Conservation (phyloP, 2,888 invertebrate genomes). For the Tromatobia lineatoria region DNA sequence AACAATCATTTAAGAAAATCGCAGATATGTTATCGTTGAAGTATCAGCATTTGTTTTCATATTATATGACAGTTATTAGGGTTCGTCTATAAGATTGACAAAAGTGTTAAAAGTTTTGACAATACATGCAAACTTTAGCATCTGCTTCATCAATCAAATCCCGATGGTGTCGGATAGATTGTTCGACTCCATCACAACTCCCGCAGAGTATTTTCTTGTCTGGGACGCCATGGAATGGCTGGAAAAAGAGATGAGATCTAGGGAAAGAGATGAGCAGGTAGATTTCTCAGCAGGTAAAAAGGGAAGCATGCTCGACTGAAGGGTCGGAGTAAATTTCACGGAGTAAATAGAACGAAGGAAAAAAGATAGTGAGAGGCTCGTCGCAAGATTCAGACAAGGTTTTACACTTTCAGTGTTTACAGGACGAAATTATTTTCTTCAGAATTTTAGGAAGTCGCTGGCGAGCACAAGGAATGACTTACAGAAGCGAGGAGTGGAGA, state of each 20-base stretch:
- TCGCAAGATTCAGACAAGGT: not conserved
- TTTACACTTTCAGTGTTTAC: conserved; percentile 23
- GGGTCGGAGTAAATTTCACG: conserved; percentile 36
- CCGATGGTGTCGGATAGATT: conserved; percentile 15
- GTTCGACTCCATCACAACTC: conserved; percentile 2
- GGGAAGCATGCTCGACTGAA: not conserved
- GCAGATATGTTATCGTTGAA: too few relatives aligned
- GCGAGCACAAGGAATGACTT: conserved; percentile 66
- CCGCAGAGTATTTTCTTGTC: not conserved
- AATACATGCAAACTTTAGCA: not conserved
- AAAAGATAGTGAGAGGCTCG: not conserved
- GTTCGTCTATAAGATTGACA: not conserved
- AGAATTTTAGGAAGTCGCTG: conserved; percentile 71
- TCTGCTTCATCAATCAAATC: conserved; percentile 7
- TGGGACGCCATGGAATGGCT: not conserved
- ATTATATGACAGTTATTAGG: not conserved
- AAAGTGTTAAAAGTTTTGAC: not conserved
- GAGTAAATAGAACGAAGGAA: conserved; percentile 23
- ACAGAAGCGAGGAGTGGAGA: conserved; percentile 40
- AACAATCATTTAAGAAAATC: too few relatives aligned
- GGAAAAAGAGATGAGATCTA: conserved; percentile 12
- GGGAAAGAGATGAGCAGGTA: conserved; percentile 24
- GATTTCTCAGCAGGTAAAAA: not conserved
- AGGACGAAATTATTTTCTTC: conserved; percentile 73
- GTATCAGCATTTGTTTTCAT: too few relatives aligned